Percentiles rank a stretch among this genome's conserved stretches.
phyloP scores from a whole-genome alignment of 2,888 invertebrate genomes.

The Frankliniella intonsa region DNA sequence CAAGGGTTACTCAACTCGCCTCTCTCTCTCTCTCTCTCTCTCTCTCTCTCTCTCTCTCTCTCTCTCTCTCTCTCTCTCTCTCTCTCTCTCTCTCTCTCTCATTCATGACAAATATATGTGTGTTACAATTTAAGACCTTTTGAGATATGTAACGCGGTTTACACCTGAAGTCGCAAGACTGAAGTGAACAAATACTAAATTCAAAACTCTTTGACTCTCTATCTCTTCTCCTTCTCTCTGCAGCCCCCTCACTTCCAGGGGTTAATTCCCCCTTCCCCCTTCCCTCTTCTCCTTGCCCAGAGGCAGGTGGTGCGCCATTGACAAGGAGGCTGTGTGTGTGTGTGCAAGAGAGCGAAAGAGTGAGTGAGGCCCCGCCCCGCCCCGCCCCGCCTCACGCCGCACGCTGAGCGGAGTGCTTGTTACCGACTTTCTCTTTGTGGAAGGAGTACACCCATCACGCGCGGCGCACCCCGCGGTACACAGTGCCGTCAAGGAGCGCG shows the following conservation, averaged over 20 bases:
- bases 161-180: too few species aligned
- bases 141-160: too few species aligned
- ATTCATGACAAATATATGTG: too few species aligned
- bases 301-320: neutral
- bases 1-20: constrained; percentile 36
- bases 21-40: constrained; percentile 32
- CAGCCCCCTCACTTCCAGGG: constrained; percentile 19
- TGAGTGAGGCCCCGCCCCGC: neutral
- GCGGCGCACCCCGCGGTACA: too few species aligned
- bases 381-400: neutral
- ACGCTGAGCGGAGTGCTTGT: neutral
- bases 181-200: too few species aligned
- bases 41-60: constrained; percentile 34
- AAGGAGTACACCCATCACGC: neutral
- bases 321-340: neutral
- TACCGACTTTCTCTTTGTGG: neutral
- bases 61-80: constrained; percentile 30
- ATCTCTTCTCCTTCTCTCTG: constrained; percentile 33
- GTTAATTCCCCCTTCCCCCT: neutral
- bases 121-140: too few species aligned
- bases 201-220: constrained; percentile 33
- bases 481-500: too few species aligned
- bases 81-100: constrained; percentile 25
- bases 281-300: neutral
- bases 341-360: neutral